Conservation (phyloP, 2,797 vertebrate species). For the Scyliorhinus canicula region DNA sequence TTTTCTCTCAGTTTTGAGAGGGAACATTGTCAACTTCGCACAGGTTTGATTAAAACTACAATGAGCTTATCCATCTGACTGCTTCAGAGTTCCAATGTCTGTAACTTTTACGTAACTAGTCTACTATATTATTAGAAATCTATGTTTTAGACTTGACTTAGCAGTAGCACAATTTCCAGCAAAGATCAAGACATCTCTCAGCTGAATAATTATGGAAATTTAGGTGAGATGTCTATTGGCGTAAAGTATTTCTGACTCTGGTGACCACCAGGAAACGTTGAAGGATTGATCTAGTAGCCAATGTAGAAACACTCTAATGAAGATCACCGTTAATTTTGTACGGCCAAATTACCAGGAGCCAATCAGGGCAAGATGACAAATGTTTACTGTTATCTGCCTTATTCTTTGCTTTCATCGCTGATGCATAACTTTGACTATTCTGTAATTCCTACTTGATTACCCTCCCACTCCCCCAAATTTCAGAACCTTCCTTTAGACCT, state of each 20-base stretch:
- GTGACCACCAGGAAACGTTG: neutral
- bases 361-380: neutral
- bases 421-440: neutral
- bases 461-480: neutral
- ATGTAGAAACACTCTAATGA: neutral
- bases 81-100: neutral
- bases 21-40: neutral
- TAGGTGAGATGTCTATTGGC: neutral
- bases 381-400: neutral
- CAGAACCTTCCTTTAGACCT: neutral
- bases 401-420: neutral
- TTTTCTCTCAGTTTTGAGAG: neutral
- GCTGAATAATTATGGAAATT: neutral
- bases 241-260: neutral
- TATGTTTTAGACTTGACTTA: neutral
- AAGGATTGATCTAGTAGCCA: neutral
- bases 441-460: neutral
- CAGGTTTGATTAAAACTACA: neutral
- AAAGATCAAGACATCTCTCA: neutral
- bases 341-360: neutral
- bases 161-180: neutral
- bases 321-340: neutral
- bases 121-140: neutral
- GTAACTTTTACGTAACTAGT: neutral
- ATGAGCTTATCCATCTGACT: neutral